Evolutionary conservation across 2,113 vertebrate species (phyloP).

Genomic region (Corythornis cristatus): DNA sequence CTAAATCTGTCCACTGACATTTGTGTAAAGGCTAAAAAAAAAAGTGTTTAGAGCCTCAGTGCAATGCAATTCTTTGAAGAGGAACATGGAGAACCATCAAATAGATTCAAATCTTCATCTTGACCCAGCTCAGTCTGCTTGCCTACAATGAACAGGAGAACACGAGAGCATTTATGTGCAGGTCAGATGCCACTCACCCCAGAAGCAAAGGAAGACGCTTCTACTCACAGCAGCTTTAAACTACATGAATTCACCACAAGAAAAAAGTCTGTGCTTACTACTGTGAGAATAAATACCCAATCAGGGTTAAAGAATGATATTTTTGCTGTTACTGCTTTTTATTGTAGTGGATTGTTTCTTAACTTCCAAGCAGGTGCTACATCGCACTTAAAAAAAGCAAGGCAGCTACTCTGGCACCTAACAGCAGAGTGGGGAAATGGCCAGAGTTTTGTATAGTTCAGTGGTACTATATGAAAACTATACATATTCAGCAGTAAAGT

Average conservation of each 20-base stretch:
- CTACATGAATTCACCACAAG: background rate
- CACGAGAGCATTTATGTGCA: background rate
- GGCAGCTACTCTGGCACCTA: background rate
- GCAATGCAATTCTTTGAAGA: background rate
- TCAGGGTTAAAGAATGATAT: background rate
- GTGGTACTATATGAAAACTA: background rate
- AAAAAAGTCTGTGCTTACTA: background rate
- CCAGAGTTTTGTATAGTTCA: background rate
- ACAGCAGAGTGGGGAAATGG: background rate
- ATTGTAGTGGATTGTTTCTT: background rate
- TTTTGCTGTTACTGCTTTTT: background rate
- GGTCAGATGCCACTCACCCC: background rate
- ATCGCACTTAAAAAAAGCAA: background rate
- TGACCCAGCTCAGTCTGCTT: background rate
- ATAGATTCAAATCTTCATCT: background rate
- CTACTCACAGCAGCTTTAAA: background rate
- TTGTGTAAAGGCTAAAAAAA: background rate
- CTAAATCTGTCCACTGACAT: constrained; percentile 53
- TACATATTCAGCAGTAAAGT: background rate
- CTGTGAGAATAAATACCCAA: background rate
- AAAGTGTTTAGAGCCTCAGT: background rate
- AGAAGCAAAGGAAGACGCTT: background rate
- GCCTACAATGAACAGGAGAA: background rate
- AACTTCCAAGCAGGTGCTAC: background rate
- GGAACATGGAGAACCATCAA: background rate